phyloP scores from a whole-genome alignment of 1,140 invertebrate species.

The Bombus affinis region DNA sequence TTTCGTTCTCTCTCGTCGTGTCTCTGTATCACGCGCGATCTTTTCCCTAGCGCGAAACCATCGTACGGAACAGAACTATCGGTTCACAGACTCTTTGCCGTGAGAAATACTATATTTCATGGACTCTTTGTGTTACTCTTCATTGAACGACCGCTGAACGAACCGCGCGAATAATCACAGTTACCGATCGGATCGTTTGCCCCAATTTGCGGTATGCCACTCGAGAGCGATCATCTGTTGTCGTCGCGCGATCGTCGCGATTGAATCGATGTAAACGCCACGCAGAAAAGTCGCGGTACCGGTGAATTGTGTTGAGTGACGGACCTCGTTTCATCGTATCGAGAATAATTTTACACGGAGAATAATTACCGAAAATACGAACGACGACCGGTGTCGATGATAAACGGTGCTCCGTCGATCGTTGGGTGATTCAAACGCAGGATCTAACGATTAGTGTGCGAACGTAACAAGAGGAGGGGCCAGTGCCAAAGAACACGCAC shows the following conservation, averaged over 20 bases:
- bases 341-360: conserved; percentile 3
- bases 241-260: conserved; percentile 48
- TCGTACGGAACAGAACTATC: not conserved
- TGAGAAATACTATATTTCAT: not conserved
- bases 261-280: conserved; percentile 48
- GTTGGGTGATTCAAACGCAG: not conserved
- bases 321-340: conserved; percentile 17
- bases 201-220: conserved; percentile 1
- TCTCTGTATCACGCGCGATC: not conserved
- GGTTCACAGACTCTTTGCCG: not conserved
- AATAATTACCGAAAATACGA: not conserved
- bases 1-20: not conserved
- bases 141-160: not conserved
- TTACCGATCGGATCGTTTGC: conserved; percentile 11
- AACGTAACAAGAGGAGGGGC: not conserved
- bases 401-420: conserved; percentile 17
- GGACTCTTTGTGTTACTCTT: not conserved
- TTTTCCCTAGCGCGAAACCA: not conserved
- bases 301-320: conserved; percentile 70
- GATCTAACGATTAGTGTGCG: conserved; percentile 15
- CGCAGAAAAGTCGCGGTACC: conserved; percentile 27
- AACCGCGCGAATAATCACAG: conserved; percentile 1
- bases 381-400: not conserved
- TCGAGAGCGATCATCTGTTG: conserved; percentile 6
- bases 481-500: not conserved